Percentiles rank a stretch among this genome's conserved stretches.
phyloP scores from a whole-genome alignment of 1,140 invertebrate species.

The Rhagoletis pomonella region DNA sequence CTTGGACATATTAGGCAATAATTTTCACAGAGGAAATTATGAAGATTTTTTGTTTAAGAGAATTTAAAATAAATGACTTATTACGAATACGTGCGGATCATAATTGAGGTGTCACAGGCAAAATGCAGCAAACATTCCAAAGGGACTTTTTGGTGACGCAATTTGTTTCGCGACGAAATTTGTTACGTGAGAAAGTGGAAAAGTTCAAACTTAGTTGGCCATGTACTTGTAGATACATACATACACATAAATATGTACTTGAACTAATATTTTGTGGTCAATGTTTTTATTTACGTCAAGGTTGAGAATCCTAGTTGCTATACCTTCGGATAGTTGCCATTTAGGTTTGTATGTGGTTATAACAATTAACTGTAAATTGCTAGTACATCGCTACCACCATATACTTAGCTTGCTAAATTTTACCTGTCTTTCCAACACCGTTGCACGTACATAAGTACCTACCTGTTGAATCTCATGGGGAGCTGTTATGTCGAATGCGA shows the following conservation, averaged over 20 bases:
- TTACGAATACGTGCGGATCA: constrained; percentile 1
- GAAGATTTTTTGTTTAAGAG: background rate
- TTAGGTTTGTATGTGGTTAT: background rate
- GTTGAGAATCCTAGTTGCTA: background rate
- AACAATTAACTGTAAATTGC: background rate
- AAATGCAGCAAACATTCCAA: background rate
- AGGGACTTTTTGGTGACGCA: background rate
- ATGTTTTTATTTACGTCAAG: background rate
- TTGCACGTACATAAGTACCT: background rate
- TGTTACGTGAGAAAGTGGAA: constrained; percentile 6
- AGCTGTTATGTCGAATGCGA: too few species aligned
- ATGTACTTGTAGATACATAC: background rate
- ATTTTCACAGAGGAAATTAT: background rate
- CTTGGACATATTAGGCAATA: background rate
- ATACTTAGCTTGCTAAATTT: background rate
- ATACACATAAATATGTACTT: too few species aligned
- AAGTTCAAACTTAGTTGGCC: background rate
- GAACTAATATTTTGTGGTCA: too few species aligned
- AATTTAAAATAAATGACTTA: background rate
- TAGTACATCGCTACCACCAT: background rate
- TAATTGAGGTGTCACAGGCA: background rate
- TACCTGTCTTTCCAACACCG: too few species aligned
- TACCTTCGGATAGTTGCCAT: background rate
- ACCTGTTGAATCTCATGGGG: background rate
- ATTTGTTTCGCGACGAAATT: constrained; percentile 8